Percentiles rank a stretch among this genome's conserved stretches.
Evolutionary conservation across 2,888 invertebrate genomes (phyloP).

Genomic region (Nemapogon koenigi): DNA sequence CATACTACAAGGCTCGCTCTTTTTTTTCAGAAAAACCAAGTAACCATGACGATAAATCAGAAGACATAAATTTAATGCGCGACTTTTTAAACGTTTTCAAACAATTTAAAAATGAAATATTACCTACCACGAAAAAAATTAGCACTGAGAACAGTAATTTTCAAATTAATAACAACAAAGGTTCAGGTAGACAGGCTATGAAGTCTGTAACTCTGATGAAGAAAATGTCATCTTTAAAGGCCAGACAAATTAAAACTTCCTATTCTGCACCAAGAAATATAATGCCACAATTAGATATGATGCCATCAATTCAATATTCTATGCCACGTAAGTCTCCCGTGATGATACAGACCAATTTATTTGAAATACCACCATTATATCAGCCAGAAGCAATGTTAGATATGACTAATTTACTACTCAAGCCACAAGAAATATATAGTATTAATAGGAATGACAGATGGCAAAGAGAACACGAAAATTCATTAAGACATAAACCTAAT

Average conservation of each 20-base stretch:
- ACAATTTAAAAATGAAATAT: conserved; percentile 6
- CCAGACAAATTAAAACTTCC: no score
- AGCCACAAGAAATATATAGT: background rate
- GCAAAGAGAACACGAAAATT: background rate
- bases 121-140: no score
- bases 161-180: no score
- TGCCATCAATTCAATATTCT: no score
- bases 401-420: conserved; percentile 1
- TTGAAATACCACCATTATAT: conserved; percentile 5
- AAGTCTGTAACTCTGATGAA: no score
- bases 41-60: background rate
- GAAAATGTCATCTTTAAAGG: no score
- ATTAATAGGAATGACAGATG: background rate
- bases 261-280: no score
- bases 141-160: no score
- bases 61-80: background rate
- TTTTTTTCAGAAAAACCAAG: background rate
- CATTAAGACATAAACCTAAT: background rate
- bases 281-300: no score
- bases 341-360: conserved; percentile 3
- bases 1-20: no score
- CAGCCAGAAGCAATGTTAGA: background rate
- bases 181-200: no score
- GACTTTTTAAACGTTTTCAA: conserved; percentile 1
- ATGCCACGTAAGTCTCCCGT: no score